Evolutionary conservation across 1,140 invertebrate species (phyloP).

Genomic region (Zaprionus ornatus): DNA sequence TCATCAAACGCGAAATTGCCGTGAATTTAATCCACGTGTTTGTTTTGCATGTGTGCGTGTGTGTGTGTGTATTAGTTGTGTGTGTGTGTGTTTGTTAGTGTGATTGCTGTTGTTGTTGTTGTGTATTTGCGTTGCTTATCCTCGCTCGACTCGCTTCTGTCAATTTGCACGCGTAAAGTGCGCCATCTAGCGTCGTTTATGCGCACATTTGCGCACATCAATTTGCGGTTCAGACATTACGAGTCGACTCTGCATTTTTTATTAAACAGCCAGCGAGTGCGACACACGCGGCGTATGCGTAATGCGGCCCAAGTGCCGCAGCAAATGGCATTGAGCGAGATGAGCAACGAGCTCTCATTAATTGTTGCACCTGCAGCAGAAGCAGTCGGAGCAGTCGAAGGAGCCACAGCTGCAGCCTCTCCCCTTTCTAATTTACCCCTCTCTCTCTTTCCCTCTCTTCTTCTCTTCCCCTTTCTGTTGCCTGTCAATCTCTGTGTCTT

Average conservation of each 20-base stretch:
- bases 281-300: slow-evolving; percentile 64
- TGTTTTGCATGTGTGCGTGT: slow-evolving; percentile 19
- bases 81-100: slow-evolving; percentile 6
- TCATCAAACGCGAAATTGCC: slow-evolving; percentile 64
- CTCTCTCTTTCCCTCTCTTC: not conserved
- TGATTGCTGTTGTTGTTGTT: slow-evolving; percentile 7
- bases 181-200: slow-evolving; percentile 78
- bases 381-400: no score
- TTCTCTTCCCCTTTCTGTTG: not conserved
- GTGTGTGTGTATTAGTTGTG: slow-evolving; percentile 19
- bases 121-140: slow-evolving; percentile 22
- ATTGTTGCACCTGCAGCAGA: slow-evolving; percentile 56
- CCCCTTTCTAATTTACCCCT: not conserved
- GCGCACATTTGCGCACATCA: slow-evolving; percentile 75
- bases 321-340: slow-evolving; percentile 20
- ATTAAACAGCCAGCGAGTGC: slow-evolving; percentile 58
- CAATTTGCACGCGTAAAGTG: slow-evolving; percentile 77
- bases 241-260: slow-evolving; percentile 69
- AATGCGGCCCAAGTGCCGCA: slow-evolving; percentile 53
- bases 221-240: slow-evolving; percentile 77
- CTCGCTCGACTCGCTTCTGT: slow-evolving; percentile 22
- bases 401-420: not conserved
- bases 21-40: slow-evolving; percentile 67
- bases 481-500: slow-evolving; percentile 13
- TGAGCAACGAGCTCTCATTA: slow-evolving; percentile 49